Evolutionary conservation across 1,140 invertebrate species (phyloP), one percentile per base, ranked within the genome.

Genomic region (Heliconius hewitsoni): DNA sequence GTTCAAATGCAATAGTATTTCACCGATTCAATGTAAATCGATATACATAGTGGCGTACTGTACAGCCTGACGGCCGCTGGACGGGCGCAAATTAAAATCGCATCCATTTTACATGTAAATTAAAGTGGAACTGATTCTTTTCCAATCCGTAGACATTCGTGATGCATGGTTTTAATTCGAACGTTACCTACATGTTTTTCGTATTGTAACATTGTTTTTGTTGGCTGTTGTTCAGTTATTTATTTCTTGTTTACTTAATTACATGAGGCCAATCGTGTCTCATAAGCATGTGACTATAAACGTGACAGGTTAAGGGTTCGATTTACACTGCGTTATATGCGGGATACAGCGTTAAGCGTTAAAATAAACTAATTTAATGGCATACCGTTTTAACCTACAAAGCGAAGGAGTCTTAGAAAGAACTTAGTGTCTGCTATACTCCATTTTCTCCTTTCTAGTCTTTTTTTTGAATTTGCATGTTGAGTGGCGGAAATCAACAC

Each of bases 81-180:
- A 73, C 71, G 39, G 11, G 70, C 71, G 34, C 52, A 73, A 78
- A 78, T 78, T 78, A 78, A 78, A 78, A 78, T 46, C 37, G 71
- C 34, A 57, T 37, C 46, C 76, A 55, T 73, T 71, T 71, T 78
- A 78, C 70, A 78, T 78, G 71, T 77, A 72, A 78, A 78, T 74
- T 72, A 70, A 74, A 60, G 11, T 30, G 39, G 34, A 73, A 78
- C 52, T 78, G 72, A 78, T 78, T 78, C 77, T 70, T 57, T 74
- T 78, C 50, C 60, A 74, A 74, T 70, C 57, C 72, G 72, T 52
- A 78, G 57, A 66, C 60, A 66, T 27, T 57, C 52, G 71, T 74
- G 55, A 78, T 42, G 46, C 73, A 78, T 78, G 34, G 77, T 27
- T 70, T 78, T 74, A 74, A 74, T 78, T 78, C 46, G 72, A 42